Evolutionary conservation across 2,797 vertebrate genomes (phyloP), one percentile per base, ranked within the genome.

Genomic region (Myotis findleyi): DNA sequence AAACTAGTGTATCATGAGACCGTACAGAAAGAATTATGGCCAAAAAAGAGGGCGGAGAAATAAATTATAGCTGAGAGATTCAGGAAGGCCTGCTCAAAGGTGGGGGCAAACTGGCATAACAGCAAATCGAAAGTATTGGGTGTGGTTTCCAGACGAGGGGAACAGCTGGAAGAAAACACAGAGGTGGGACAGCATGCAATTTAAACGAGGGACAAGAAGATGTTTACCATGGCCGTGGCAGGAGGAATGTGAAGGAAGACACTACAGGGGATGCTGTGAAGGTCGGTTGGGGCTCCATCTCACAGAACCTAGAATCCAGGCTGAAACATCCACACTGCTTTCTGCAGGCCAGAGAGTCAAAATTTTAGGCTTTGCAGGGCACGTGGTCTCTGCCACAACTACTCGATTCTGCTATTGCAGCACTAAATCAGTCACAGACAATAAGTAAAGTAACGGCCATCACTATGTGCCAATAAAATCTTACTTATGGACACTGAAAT

Each of bases 1-100:
- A 96, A 96, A 96, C 84, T 94, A 79, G 93, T 90, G 71, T 92
- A 91, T 93, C 95, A 81, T 72, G 95, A 96, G 88, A 89, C 71
- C 68, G 93, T 21, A 71, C 82, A 88, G 95, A 96, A 86, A 95
- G 79, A 97, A 94, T 95, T 96, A 88, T 69, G 73, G 92, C 68
- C 68, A 49, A 47, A 59, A 88, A 73, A 93, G 64, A 87, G 68
- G 57, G 69, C 44, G 82, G 57, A 71, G 94, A 94, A 95, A 93
- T 84, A 95, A 94, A 95, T 96, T 85, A 77, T 36, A 66, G 89
- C 59, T 66, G 93, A 88, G 89, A 80, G 75, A 87, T 89, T 90
- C 49, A n/a, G 89, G 66, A 94, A 90, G 57, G 53, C 20, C 57
- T 59, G 33, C 72, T 95, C 84, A 85, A 95, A 96, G 92, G 87